phyloP scores from a whole-genome alignment of 1,140 invertebrate genomes.

The Drosophila willistoni region DNA sequence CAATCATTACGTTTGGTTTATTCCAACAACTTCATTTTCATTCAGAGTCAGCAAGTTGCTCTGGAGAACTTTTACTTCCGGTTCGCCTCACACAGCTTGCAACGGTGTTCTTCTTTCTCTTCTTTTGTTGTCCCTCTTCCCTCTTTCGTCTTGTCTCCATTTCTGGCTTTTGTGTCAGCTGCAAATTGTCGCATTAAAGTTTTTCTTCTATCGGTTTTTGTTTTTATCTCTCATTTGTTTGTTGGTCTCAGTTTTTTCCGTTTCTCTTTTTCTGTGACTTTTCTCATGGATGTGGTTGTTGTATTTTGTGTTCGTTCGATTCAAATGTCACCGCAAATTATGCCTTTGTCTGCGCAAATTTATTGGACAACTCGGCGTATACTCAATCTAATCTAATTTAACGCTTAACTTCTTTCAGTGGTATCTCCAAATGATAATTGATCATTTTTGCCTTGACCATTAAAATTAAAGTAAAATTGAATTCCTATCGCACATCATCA shows the following conservation, averaged over 20 bases:
- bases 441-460: neutral
- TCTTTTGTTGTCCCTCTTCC: constrained; percentile 20
- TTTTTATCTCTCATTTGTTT: constrained; percentile 40
- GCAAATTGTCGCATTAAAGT: constrained; percentile 69
- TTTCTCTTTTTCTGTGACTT: constrained; percentile 21
- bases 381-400: constrained; percentile 34
- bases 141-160: neutral
- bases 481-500: neutral
- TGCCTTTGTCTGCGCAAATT: constrained; percentile 28
- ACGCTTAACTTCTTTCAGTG: neutral
- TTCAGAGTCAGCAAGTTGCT: constrained; percentile 50
- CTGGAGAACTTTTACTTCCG: constrained; percentile 47
- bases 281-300: constrained; percentile 6
- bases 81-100: constrained; percentile 41
- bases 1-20: constrained; percentile 28
- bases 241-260: constrained; percentile 20
- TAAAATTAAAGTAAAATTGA: neutral
- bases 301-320: constrained; percentile 20
- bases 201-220: constrained; percentile 18
- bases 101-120: constrained; percentile 15
- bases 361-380: constrained; percentile 22
- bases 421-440: neutral
- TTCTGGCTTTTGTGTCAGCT: constrained; percentile 47
- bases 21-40: constrained; percentile 49
- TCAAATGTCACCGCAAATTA: constrained; percentile 53